Evolutionary conservation across 2,797 vertebrate genomes (phyloP).

Genomic region (Sus cebifrons): DNA sequence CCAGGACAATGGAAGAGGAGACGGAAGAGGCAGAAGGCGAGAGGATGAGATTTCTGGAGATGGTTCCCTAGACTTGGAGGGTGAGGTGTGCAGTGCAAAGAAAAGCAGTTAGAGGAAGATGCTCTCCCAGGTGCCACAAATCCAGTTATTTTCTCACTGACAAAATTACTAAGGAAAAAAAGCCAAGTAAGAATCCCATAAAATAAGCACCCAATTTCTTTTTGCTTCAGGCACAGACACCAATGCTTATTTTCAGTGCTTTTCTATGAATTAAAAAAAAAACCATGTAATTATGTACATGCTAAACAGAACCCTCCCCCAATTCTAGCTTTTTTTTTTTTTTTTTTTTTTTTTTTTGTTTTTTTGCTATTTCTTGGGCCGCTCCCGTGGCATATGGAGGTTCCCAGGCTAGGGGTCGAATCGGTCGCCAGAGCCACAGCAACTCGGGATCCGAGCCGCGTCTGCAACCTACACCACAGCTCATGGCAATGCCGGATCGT

Average conservation of each 20-base stretch:
- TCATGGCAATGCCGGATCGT: too few species aligned
- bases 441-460: too few species aligned
- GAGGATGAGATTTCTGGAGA: neutral
- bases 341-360: too few species aligned
- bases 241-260: constrained; percentile 15
- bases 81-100: neutral
- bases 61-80: neutral
- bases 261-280: constrained; percentile 21
- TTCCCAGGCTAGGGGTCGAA: too few species aligned
- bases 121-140: neutral
- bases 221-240: neutral
- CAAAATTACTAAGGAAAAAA: neutral
- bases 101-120: neutral
- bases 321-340: neutral
- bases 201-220: neutral
- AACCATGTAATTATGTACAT: neutral
- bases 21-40: neutral
- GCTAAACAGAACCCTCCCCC: neutral
- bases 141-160: constrained; percentile 1
- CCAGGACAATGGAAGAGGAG: neutral
- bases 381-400: too few species aligned
- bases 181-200: neutral
- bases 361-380: too few species aligned
- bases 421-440: too few species aligned
- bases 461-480: too few species aligned